Evolutionary conservation across 2,797 vertebrate genomes (phyloP).

Genomic region (Halcyon badia): DNA sequence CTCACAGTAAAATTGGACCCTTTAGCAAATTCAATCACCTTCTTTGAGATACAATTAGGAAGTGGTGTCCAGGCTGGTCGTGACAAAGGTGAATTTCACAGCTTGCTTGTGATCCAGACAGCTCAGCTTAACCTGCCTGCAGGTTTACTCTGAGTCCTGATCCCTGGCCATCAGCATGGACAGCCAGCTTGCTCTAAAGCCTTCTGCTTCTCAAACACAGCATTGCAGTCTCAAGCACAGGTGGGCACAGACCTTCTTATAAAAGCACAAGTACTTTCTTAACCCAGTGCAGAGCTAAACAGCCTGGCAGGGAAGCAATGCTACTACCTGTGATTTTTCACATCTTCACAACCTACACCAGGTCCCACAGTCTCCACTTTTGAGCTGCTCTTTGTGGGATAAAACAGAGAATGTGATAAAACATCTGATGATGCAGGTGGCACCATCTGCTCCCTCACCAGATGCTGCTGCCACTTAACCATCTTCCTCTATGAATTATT

Average conservation of each 20-base stretch:
- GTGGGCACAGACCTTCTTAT: not conserved
- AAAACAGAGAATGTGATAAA: constrained; percentile 62
- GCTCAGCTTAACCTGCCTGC: not conserved
- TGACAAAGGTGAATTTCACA: not conserved
- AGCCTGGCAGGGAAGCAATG: constrained; percentile 17
- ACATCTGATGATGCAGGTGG: constrained; percentile 70
- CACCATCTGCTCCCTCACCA: constrained; percentile 72
- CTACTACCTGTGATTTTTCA: constrained; percentile 67
- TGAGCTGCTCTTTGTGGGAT: constrained; percentile 26
- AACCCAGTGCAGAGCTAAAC: not conserved
- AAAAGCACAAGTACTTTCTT: not conserved
- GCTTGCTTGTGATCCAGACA: not conserved
- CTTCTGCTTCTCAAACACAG: not conserved
- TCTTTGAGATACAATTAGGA: not conserved
- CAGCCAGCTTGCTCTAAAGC: not conserved
- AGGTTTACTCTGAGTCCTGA: not conserved
- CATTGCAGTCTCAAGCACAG: not conserved
- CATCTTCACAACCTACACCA: constrained; percentile 58
- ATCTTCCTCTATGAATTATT: not conserved
- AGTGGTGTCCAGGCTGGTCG: not conserved
- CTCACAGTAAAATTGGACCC: not conserved
- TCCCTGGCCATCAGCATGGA: not conserved
- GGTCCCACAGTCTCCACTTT: constrained; percentile 52
- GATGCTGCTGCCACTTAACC: constrained; percentile 48
- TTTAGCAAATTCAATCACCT: not conserved